A percentile compares a stretch with the other conserved stretches of the same genome.
Conservation (phyloP, 2,888 invertebrate genomes). For the Ferrisia virgata region DNA sequence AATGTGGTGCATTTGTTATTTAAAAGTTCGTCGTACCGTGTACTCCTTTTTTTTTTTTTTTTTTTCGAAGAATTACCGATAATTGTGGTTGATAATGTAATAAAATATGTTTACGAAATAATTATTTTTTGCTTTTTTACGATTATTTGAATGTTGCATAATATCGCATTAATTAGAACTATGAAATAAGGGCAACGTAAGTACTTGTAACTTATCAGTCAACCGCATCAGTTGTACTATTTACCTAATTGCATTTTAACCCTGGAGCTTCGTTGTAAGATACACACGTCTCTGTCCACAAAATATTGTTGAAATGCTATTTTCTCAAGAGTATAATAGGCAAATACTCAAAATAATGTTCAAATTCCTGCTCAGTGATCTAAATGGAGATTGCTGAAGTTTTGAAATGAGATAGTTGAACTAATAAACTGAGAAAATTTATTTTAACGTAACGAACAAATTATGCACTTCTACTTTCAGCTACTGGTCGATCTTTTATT, state of each 20-base stretch:
- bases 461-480: slow-evolving; percentile 10
- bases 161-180: not conserved
- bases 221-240: too few species aligned
- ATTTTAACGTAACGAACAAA: slow-evolving; percentile 50
- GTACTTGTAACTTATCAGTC: too few species aligned
- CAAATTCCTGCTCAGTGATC: too few species aligned
- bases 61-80: slow-evolving; percentile 8
- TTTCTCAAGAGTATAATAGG: too few species aligned
- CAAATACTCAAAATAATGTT: too few species aligned
- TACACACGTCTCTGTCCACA: too few species aligned
- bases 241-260: too few species aligned
- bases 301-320: too few species aligned
- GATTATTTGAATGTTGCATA: not conserved
- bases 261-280: too few species aligned
- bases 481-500: slow-evolving; percentile 50
- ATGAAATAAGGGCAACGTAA: too few species aligned
- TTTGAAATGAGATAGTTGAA: too few species aligned
- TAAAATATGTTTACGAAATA: not conserved
- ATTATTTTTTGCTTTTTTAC: not conserved
- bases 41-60: not conserved
- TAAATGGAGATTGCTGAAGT: too few species aligned
- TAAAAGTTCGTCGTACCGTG: not conserved
- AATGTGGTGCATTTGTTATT: not conserved
- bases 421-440: slow-evolving; percentile 49
- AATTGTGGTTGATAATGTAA: not conserved